A percentile compares a stretch with the other conserved stretches of the same genome.
These are phyloP conservation scores for Pipistrellus kuhlii DNA, from an alignment of 2,797 vertebrate genomes.

Conservation along the genomic window DNA sequence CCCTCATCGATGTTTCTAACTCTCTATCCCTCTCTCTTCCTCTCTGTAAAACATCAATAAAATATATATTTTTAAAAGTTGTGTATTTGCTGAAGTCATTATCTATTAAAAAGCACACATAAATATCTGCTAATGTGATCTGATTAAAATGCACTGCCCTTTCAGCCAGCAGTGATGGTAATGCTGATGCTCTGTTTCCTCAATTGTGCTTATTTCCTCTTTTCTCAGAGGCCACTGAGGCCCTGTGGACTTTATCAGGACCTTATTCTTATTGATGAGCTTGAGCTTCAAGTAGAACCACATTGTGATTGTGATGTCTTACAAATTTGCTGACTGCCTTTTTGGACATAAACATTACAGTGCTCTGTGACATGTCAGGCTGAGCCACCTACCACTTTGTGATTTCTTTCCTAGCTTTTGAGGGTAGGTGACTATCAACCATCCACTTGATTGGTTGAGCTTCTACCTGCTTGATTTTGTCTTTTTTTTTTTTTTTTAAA, in stretches of 20 bases:
- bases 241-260: no score
- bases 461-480: neutral
- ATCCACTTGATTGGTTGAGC: neutral
- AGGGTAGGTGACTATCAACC: neutral
- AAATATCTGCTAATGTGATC: neutral
- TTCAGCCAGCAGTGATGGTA: neutral
- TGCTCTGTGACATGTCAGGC: neutral
- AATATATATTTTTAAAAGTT: neutral
- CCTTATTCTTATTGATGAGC: neutral
- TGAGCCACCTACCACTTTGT: neutral
- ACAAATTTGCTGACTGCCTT: neutral
- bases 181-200: neutral
- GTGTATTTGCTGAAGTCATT: neutral
- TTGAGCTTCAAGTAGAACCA: neutral
- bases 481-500: neutral
- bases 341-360: neutral
- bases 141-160: accelerated
- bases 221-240: neutral
- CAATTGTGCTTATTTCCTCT: neutral
- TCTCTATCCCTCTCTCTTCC: no score
- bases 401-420: neutral
- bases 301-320: neutral
- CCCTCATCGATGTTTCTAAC: no score
- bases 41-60: no score
- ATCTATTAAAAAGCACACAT: neutral